Base-by-base conservation (phyloP, 2,888 invertebrate genomes). In the Thymelicus acteon region DNA sequence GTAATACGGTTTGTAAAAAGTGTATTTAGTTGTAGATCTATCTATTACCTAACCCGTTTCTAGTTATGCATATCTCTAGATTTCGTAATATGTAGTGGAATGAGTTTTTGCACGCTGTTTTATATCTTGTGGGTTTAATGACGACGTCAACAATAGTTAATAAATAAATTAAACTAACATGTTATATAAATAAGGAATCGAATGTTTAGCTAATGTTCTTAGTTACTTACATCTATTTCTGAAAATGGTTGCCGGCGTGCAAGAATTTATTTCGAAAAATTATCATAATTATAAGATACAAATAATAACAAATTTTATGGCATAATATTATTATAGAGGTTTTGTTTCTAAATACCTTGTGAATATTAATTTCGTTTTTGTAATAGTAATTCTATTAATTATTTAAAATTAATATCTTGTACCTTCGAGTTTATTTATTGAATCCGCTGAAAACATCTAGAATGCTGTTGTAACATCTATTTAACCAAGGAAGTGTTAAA, bases 51-150 rank as follows among this genome's bases (percentile, higher is more conserved):
- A 70, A 70, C 87, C 87, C 89, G 90, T 92, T 92, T 92, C 88
- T 91, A 92, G 90, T 85, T 91, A 91, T 89, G 92, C 92, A 92
- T 93, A 93, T 93, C 92, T 88, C 82, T 92, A 92, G 91, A 90
- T 88, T 91, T 89, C 86, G 82, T 89, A 88, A 88, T 85, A 82
- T 79, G 79, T 82, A 80, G 70, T 70, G 67, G 67, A 74, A 75
- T 72, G 63, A 70, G 52, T 72, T 74, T 77, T 74, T 72, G 73
- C 72, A 72, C 74, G 75, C 74, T 71, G 68, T 68, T 72, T 73
- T 72, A 24, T 57, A 67, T 5, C 48, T 64, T 65, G 24, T 69
- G 65, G 39, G 44, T 40, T 52, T 44, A 52, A 67, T 44, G 57
- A 37, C 44, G 52, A 52, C 47, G 12, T 62, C 15, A 61, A 47